Base-by-base conservation (phyloP, 2,888 invertebrate genomes). In the Heliothis peltigera region DNA sequence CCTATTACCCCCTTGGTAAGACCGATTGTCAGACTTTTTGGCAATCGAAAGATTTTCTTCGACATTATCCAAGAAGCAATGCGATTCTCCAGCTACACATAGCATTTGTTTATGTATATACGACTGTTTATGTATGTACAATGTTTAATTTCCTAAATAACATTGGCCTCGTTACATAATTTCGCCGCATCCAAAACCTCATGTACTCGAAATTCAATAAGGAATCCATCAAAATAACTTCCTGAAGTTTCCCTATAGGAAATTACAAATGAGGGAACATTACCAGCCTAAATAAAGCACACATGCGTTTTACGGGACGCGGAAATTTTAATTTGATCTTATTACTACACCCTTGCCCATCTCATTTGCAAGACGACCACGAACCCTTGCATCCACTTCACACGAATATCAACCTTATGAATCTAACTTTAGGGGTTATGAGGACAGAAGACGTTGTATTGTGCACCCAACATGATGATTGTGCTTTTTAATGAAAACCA, bases 241-340 rank as follows among this genome's bases (percentile, higher is more conserved):
- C 69, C 54, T 61, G 25, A 47, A 64, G 42, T 51, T 25, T 70
- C n/a, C 43, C 28, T 43, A 19, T 19, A 74, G 61, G 58, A 59
- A 75, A 75, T 72, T 75, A 75, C 52, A 59, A 58, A 64, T 43
- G 59, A 67, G 52, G 18, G 18, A 57, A 18, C 56, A 49, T 70
- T 63, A 55, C 52, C 71, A 65, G 75, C 70, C 69, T 57, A 82
- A 74, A 81, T 79, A 80, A 77, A 77, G 74, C 85, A 82, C 82
- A 73, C 75, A 77, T 78, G 70, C 76, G 70, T 79, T 78, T 77
- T 73, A 81, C 77, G 78, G 70, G 61, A 75, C 65, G 71, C 65
- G 76, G 63, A 81, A 77, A 82, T 85, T 86, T 86, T 84, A 85
- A 85, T 85, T 86, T 85, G 80, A 80, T 85, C 77, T 82, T 75